Percentiles rank a stretch among this genome's conserved stretches.
These are phyloP conservation scores for Avahi laniger DNA, from an alignment of 2,797 vertebrate genomes.

Conservation along the genomic window DNA sequence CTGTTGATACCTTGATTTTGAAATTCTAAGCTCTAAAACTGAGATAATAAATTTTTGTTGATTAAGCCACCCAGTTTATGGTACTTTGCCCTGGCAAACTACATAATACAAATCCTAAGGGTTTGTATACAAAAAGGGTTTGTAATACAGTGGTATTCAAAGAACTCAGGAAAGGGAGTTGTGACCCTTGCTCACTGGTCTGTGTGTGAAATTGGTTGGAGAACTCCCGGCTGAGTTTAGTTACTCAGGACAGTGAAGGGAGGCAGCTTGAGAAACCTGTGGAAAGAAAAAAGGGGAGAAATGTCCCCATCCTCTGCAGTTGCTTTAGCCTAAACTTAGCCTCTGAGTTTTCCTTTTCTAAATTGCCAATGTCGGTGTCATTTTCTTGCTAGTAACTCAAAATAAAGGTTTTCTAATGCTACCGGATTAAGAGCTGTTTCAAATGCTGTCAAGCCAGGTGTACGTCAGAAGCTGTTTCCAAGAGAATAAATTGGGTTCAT, in stretches of 20 bases:
- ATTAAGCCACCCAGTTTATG: neutral
- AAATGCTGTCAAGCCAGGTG: neutral
- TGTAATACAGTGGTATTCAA: neutral
- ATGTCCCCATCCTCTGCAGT: neutral
- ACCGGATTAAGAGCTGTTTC: neutral
- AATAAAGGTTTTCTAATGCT: neutral
- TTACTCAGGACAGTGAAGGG: neutral
- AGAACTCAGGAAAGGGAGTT: neutral
- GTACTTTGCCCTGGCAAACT: neutral
- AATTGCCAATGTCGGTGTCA: neutral
- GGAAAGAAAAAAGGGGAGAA: neutral
- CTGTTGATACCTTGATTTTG: neutral
- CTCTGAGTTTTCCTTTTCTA: neutral
- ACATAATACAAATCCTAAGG: neutral
- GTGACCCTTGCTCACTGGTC: neutral
- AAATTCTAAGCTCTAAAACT: neutral
- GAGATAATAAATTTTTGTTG: neutral
- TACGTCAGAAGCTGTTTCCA: neutral
- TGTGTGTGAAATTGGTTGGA: rapidly evolving
- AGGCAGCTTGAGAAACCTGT: neutral
- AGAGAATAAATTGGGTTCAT: neutral
- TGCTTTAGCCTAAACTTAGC: neutral
- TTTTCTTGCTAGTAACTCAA: neutral
- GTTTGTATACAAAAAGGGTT: too few species aligned
- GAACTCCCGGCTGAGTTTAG: neutral